These are phyloP conservation scores for Callospermophilus lateralis DNA, from an alignment of 2,113 vertebrate genomes.

Conservation along the genomic window DNA sequence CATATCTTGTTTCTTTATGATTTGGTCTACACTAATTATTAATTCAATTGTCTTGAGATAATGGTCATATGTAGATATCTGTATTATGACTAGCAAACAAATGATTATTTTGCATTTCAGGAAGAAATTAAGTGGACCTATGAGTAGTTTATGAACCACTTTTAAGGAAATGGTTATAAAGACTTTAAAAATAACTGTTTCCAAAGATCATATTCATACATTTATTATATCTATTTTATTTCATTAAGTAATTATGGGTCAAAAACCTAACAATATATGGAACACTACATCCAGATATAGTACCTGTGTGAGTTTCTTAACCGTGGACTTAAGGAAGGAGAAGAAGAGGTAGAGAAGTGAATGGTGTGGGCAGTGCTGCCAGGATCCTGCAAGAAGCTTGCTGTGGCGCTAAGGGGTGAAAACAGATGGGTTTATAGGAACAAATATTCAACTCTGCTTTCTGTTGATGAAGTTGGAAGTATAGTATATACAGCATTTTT, in stretches of 20 bases:
- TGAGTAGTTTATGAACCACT: background rate
- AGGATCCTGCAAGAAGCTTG: background rate
- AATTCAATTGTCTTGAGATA: background rate
- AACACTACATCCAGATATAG: background rate
- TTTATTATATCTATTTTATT: background rate
- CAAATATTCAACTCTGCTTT: background rate
- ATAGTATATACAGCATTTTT: background rate
- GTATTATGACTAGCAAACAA: conserved; percentile 34
- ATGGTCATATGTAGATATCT: background rate
- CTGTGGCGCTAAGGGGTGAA: background rate
- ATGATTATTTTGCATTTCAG: background rate
- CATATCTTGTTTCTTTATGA: background rate
- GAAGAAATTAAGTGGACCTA: background rate
- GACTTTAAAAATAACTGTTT: conserved; percentile 44
- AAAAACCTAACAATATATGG: background rate
- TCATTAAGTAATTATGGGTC: background rate
- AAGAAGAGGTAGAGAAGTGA: background rate
- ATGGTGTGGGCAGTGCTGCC: background rate
- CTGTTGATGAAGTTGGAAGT: background rate
- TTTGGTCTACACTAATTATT: background rate
- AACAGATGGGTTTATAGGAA: background rate
- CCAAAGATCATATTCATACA: background rate
- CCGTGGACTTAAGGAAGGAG: background rate
- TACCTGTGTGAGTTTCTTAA: background rate
- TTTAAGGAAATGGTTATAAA: background rate